Percentiles rank a stretch among this genome's conserved stretches.
Conservation (phyloP, 30 jellyfish, hydroid and myxozoan species). For the Aurelia aurita region DNA sequence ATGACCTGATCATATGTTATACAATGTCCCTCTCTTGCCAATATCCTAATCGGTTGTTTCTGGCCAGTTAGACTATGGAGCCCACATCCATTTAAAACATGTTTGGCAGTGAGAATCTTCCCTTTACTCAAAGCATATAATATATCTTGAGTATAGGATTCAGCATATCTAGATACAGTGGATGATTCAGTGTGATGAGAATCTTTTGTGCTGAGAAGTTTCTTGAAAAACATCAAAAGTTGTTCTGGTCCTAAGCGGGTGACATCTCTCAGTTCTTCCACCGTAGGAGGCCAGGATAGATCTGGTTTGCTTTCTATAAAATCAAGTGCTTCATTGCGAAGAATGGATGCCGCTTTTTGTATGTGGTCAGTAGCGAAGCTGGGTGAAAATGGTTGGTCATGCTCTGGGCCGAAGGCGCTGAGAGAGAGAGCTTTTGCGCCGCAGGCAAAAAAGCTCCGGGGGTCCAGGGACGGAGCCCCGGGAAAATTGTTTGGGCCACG, state of each 20-base stretch:
- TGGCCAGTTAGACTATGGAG: constrained; percentile 50
- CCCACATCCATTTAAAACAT: constrained; percentile 25
- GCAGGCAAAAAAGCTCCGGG: no score
- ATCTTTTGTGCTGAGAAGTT: not conserved
- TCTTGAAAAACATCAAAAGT: not conserved
- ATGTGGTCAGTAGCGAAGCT: no score
- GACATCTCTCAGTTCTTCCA: not conserved
- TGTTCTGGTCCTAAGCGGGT: constrained; percentile 16
- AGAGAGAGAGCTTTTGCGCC: no score
- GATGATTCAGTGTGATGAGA: not conserved
- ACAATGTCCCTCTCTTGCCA: constrained; percentile 34
- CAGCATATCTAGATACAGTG: not conserved
- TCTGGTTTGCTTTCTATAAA: constrained; percentile 1
- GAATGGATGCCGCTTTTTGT: not conserved
- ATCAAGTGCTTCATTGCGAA: not conserved
- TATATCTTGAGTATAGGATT: constrained; percentile 23
- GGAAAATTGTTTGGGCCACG: no score
- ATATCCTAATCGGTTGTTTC: constrained; percentile 25
- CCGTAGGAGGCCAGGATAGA: constrained; percentile 60
- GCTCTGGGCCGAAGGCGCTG: no score
- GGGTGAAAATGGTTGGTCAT: no score
- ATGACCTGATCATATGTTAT: constrained; percentile 17
- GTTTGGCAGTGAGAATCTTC: constrained; percentile 23
- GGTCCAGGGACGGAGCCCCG: no score
- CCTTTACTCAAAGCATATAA: constrained; percentile 46